Conservation (phyloP, 2,888 invertebrate species). For the Lampropteryx suffumata region DNA sequence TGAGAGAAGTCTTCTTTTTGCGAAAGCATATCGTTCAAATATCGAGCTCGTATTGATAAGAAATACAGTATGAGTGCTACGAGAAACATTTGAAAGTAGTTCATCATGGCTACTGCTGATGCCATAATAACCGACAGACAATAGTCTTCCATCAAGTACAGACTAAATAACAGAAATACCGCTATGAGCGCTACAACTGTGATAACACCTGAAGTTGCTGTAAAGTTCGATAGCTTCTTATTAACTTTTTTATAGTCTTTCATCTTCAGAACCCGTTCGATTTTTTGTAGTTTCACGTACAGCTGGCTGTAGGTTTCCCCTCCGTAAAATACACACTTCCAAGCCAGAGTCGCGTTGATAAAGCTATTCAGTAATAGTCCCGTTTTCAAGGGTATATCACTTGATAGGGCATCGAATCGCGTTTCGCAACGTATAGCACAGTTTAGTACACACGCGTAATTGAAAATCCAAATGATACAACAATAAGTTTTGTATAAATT, state of each 20-base stretch:
- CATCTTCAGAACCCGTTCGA: constrained; percentile 52
- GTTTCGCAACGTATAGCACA: constrained; percentile 38
- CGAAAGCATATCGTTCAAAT: constrained; percentile 44
- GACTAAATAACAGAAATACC: constrained; percentile 39
- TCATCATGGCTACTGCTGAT: constrained; percentile 34
- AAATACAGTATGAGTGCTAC: constrained; percentile 43
- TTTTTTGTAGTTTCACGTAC: constrained; percentile 61
- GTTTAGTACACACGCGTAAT: constrained; percentile 34
- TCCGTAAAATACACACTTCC: constrained; percentile 40
- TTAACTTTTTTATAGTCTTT: constrained; percentile 41
- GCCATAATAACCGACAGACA: constrained; percentile 39
- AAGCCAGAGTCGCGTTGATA: constrained; percentile 39
- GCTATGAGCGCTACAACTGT: constrained; percentile 8
- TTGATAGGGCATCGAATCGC: constrained; percentile 33
- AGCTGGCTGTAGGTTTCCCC: constrained; percentile 44
- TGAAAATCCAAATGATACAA: constrained; percentile 42
- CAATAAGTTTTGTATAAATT: constrained; percentile 45
- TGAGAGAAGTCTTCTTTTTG: constrained; percentile 25
- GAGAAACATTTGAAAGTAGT: constrained; percentile 44
- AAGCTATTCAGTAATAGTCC: constrained; percentile 40
- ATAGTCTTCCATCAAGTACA: constrained; percentile 35
- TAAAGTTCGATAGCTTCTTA: constrained; percentile 30
- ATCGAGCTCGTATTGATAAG: constrained; percentile 43
- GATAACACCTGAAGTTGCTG: constrained; percentile 10
- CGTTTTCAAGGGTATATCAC: constrained; percentile 44